phyloP scores from a whole-genome alignment of 2,113 vertebrate genomes.

The rat (Rattus norvegicus) region DNA sequence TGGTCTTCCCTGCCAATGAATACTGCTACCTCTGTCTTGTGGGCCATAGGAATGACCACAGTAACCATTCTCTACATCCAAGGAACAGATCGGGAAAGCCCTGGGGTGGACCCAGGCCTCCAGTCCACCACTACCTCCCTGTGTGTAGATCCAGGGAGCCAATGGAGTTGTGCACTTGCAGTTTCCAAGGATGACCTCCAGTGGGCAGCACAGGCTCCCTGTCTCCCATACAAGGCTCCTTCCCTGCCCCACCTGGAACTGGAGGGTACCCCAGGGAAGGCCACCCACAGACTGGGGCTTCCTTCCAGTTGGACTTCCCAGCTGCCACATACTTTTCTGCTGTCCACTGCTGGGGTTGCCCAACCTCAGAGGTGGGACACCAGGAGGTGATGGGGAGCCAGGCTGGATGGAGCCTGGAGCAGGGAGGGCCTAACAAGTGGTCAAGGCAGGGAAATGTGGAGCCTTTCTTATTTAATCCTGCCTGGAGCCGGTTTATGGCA shows the following conservation, averaged over 20 bases:
- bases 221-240: background rate
- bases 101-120: background rate
- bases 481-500: fast-evolving
- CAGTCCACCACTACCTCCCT: fast-evolving
- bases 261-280: background rate
- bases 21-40: fast-evolving
- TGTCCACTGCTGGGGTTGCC: background rate
- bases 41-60: background rate
- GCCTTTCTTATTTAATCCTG: background rate
- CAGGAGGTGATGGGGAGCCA: background rate
- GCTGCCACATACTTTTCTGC: background rate
- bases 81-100: background rate
- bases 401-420: background rate
- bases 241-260: background rate
- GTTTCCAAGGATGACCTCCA: background rate
- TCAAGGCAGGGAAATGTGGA: too few relatives aligned
- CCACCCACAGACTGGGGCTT: background rate
- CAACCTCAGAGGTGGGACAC: too few relatives aligned
- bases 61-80: background rate
- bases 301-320: background rate
- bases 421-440: fast-evolving
- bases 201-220: conserved; percentile 50
- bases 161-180: fast-evolving
- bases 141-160: background rate
- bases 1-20: background rate